Conservation (phyloP, 2,113 vertebrate species). For the Atrichornis clamosus region DNA sequence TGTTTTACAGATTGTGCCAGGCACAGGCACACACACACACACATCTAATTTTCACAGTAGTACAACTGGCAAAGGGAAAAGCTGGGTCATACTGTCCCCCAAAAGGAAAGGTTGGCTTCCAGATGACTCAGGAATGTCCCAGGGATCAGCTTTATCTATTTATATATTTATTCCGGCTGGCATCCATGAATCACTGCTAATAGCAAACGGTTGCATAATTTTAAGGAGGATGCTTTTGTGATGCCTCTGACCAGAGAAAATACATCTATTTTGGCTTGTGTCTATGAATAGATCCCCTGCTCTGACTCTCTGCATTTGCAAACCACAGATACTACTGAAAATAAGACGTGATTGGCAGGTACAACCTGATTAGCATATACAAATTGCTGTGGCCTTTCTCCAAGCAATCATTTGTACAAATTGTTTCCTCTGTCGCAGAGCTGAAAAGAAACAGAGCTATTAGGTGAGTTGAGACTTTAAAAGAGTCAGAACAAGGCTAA, state of each 20-base stretch:
- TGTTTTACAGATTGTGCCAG: neutral
- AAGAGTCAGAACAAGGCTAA: neutral
- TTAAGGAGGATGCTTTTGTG: conserved; percentile 18
- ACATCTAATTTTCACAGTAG: neutral
- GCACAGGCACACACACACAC: neutral
- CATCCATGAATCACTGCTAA: conserved; percentile 5
- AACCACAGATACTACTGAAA: conserved; percentile 18
- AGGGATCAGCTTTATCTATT: conserved; percentile 14
- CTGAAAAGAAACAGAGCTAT: neutral
- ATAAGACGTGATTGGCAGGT: conserved; percentile 28
- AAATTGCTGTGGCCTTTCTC: conserved; percentile 47
- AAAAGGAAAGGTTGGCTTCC: neutral
- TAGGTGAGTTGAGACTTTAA: neutral
- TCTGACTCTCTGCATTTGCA: conserved; percentile 5
- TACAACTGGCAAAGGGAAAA: neutral
- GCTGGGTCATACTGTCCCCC: neutral
- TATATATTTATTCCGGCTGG: conserved; percentile 1
- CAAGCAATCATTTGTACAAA: conserved; percentile 16
- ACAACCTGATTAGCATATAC: conserved; percentile 6
- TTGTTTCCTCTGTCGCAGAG: conserved; percentile 4
- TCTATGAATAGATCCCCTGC: conserved; percentile 7
- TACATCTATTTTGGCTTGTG: conserved; percentile 2
- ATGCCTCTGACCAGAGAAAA: conserved; percentile 32
- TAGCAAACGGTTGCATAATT: conserved; percentile 29
- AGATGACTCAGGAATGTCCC: conserved; percentile 42